Conservation (phyloP, 2,797 vertebrate genomes). For the Phalloptychus januarius region DNA sequence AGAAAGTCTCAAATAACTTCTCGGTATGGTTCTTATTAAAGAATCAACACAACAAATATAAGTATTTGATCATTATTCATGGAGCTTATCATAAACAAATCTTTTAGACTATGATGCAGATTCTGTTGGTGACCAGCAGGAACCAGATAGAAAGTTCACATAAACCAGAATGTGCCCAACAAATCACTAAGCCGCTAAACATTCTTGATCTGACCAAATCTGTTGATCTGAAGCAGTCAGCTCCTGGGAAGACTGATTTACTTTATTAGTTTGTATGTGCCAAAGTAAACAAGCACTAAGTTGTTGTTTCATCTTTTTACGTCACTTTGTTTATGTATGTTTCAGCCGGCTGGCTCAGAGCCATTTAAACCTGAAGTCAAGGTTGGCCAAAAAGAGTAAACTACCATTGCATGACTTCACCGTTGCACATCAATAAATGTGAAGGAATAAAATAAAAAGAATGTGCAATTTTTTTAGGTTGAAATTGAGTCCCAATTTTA, state of each 20-base stretch:
- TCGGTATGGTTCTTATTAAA: constrained; percentile 20
- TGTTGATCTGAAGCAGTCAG: constrained; percentile 67
- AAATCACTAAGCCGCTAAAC: constrained; percentile 69
- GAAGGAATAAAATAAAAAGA: not conserved
- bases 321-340: not conserved
- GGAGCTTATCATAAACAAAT: constrained; percentile 1
- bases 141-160: constrained; percentile 40
- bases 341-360: not conserved
- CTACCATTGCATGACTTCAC: constrained; percentile 71
- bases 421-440: constrained; percentile 21
- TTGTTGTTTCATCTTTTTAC: not conserved
- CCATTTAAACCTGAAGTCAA: not conserved
- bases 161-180: constrained; percentile 29
- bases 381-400: constrained; percentile 52
- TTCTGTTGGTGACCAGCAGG: constrained; percentile 43
- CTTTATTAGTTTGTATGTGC: constrained; percentile 74
- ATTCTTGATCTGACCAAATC: constrained; percentile 65
- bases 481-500: not conserved
- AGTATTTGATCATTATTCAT: constrained; percentile 1
- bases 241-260: constrained; percentile 71
- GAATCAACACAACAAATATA: constrained; percentile 43
- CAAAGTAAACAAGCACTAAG: not conserved
- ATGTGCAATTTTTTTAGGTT: not conserved
- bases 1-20: not conserved
- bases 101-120: constrained; percentile 9